phyloP scores from a whole-genome alignment of 2,797 vertebrate species.

The Fistularia tabacaria region DNA sequence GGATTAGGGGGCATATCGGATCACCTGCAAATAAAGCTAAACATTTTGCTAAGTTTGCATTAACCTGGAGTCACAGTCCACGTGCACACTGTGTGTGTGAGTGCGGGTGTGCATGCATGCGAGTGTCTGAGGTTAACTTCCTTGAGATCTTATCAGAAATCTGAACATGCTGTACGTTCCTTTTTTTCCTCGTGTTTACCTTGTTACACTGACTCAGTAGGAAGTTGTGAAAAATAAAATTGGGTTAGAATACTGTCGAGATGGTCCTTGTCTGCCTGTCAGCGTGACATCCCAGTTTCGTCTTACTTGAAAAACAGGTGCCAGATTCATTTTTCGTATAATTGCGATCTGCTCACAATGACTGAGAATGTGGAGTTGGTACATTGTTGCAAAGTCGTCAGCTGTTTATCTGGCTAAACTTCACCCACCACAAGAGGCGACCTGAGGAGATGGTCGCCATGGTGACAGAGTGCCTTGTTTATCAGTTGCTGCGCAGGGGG shows the following conservation, averaged over 20 bases:
- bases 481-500: constrained; percentile 55
- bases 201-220: too few relatives aligned
- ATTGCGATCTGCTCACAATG: constrained; percentile 12
- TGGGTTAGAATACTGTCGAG: too few relatives aligned
- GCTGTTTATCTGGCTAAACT: constrained; percentile 47
- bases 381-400: constrained; percentile 41
- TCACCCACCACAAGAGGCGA: constrained; percentile 30
- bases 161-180: too few relatives aligned
- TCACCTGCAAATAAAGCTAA: constrained; percentile 8
- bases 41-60: background rate
- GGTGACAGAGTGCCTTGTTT: constrained; percentile 59
- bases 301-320: constrained; percentile 13
- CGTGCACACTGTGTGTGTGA: background rate
- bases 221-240: too few relatives aligned
- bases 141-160: background rate
- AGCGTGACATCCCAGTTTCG: background rate
- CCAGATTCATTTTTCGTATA: constrained; percentile 22
- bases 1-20: background rate
- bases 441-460: constrained; percentile 58
- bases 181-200: too few relatives aligned
- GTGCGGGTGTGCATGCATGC: background rate
- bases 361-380: constrained; percentile 1
- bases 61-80: too few relatives aligned
- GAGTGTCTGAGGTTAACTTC: too few relatives aligned
- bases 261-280: background rate